phyloP scores from a whole-genome alignment of 1,140 invertebrate species.

The Holcopasites calliopsidis region DNA sequence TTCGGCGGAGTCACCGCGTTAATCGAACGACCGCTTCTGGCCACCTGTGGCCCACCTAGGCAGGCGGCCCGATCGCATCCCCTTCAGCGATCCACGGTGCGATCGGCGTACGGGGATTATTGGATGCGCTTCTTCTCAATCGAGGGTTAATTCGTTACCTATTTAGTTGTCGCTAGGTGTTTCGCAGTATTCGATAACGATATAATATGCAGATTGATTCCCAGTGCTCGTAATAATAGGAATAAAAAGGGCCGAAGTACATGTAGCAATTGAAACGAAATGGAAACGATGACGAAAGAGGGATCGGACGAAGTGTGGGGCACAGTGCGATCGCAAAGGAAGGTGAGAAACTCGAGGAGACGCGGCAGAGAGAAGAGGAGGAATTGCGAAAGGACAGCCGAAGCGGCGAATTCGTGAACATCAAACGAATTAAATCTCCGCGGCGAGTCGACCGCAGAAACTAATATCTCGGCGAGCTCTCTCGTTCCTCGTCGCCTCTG shows the following conservation, averaged over 20 bases:
- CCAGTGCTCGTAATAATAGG: no score
- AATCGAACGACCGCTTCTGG: slow-evolving; percentile 50
- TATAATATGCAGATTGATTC: background rate
- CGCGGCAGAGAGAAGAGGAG: background rate
- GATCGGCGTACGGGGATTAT: background rate
- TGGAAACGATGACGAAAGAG: background rate
- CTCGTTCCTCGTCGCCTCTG: slow-evolving; percentile 43
- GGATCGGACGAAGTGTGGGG: slow-evolving; percentile 1
- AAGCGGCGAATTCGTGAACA: slow-evolving; percentile 79
- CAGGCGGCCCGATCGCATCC: slow-evolving; percentile 36
- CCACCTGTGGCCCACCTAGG: slow-evolving; percentile 43
- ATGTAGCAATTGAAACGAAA: no score
- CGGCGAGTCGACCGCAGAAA: slow-evolving; percentile 79
- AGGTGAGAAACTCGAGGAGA: slow-evolving; percentile 34
- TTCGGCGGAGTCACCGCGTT: slow-evolving; percentile 52
- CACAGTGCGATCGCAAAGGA: slow-evolving; percentile 8
- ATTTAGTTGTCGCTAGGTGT: no score
- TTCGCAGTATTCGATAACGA: no score
- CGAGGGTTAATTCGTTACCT: no score
- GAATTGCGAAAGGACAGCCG: slow-evolving; percentile 42
- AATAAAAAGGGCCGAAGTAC: no score
- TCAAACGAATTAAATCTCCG: slow-evolving; percentile 81
- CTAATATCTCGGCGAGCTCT: slow-evolving; percentile 76
- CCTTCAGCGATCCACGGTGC: background rate
- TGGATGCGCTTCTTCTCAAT: background rate